Conservation (phyloP, 2,113 vertebrate species). For the Eolophus roseicapilla region DNA sequence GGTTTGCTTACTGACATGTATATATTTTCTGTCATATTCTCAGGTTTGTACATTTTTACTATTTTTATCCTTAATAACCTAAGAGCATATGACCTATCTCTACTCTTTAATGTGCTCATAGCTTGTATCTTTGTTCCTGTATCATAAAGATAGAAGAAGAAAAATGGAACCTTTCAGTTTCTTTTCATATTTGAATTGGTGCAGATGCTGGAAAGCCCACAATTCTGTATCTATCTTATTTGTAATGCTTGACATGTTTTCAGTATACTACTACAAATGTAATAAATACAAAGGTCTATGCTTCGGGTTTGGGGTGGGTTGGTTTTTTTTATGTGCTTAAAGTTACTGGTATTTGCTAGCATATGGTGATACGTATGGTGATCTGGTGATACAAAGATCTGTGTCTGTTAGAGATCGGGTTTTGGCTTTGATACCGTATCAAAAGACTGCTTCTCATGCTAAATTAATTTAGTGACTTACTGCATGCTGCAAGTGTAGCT, state of each 20-base stretch:
- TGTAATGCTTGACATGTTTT: neutral
- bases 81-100: neutral
- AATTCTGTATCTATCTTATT: neutral
- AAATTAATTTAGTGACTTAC: neutral
- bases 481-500: neutral
- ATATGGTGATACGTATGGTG: neutral
- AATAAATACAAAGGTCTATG: neutral
- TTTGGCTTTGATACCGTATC: neutral
- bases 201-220: neutral
- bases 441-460: neutral
- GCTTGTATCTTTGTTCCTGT: neutral
- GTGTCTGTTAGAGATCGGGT: neutral
- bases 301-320: neutral
- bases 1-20: conserved; percentile 83
- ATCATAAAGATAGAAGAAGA: neutral
- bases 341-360: neutral
- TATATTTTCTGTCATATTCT: conserved; percentile 90
- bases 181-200: neutral
- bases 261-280: neutral
- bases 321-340: rapidly evolving
- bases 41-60: conserved; percentile 79
- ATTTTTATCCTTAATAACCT: neutral
- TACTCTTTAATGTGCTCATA: neutral
- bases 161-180: neutral
- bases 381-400: neutral